Conservation (phyloP, 2,888 invertebrate species). For the Agrotis segetum region DNA sequence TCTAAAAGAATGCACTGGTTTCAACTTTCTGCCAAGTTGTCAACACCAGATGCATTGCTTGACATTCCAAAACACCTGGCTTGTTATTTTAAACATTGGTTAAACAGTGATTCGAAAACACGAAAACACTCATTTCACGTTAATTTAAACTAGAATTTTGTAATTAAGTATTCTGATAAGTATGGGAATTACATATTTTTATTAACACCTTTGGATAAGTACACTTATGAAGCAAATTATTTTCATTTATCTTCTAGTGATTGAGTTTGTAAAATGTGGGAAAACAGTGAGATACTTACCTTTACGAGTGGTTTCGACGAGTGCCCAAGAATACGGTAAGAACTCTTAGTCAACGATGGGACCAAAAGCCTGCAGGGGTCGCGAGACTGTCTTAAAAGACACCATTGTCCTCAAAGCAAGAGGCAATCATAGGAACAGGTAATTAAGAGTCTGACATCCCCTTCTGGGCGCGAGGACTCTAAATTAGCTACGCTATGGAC, state of each 20-base stretch:
- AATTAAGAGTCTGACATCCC: too few species aligned
- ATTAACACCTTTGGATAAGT: not conserved
- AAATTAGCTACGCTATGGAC: too few species aligned
- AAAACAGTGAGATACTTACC: not conserved
- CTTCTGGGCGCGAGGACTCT: too few species aligned
- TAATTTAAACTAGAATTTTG: slow-evolving; percentile 19
- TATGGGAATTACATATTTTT: not conserved
- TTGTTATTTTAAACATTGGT: slow-evolving; percentile 11
- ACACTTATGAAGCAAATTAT: not conserved
- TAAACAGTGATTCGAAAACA: slow-evolving; percentile 28
- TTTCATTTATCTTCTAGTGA: slow-evolving; percentile 5
- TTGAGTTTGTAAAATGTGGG: slow-evolving; percentile 2
- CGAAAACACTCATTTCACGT: slow-evolving; percentile 16
- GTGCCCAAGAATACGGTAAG: not conserved
- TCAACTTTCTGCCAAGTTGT: not conserved
- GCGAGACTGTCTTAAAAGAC: too few species aligned
- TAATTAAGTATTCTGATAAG: not conserved
- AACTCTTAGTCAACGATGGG: not conserved
- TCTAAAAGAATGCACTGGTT: not conserved
- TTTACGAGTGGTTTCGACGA: not conserved
- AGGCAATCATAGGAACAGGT: too few species aligned
- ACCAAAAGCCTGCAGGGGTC: too few species aligned
- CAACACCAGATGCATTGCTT: not conserved
- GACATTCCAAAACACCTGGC: slow-evolving; percentile 21
- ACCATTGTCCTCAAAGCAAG: too few species aligned